These are phyloP conservation scores for Hippotragus niger DNA, from an alignment of 2,113 vertebrate genomes.

Conservation along the genomic window DNA sequence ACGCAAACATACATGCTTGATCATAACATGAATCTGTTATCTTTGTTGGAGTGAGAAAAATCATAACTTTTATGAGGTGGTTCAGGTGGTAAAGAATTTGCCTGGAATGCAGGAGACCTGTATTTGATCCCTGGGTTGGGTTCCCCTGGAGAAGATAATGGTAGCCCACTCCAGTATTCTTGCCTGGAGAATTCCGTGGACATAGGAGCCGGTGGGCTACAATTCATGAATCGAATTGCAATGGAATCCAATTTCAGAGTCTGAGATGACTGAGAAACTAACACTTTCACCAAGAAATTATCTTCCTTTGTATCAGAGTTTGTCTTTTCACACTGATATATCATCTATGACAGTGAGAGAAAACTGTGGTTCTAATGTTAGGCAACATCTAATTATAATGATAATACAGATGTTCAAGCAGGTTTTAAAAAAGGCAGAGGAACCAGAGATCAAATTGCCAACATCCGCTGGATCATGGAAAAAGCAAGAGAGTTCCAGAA, in stretches of 20 bases:
- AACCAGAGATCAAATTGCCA: no score
- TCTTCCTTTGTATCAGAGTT: neutral
- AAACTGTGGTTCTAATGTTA: neutral
- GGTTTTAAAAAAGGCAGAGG: no score
- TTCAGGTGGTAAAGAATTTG: neutral
- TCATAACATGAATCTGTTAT: neutral
- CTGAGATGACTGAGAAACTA: neutral
- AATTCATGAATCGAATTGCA: neutral
- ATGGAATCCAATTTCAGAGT: neutral
- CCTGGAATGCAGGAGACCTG: neutral
- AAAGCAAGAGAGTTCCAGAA: no score
- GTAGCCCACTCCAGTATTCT: neutral
- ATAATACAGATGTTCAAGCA: no score
- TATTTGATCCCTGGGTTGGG: neutral
- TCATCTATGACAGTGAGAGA: neutral
- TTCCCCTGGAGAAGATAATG: neutral
- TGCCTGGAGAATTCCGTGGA: neutral
- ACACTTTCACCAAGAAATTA: neutral
- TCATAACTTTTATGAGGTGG: neutral
- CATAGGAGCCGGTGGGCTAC: neutral
- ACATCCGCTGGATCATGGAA: no score
- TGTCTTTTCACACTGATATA: neutral
- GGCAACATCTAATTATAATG: neutral
- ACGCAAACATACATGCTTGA: neutral
- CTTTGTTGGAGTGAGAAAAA: neutral